Percentiles rank a stretch among this genome's conserved stretches.
These are phyloP conservation scores for Epizoanthus ramosus DNA, from an alignment of 92 coral and sea anemone genomes.

Conservation along the genomic window DNA sequence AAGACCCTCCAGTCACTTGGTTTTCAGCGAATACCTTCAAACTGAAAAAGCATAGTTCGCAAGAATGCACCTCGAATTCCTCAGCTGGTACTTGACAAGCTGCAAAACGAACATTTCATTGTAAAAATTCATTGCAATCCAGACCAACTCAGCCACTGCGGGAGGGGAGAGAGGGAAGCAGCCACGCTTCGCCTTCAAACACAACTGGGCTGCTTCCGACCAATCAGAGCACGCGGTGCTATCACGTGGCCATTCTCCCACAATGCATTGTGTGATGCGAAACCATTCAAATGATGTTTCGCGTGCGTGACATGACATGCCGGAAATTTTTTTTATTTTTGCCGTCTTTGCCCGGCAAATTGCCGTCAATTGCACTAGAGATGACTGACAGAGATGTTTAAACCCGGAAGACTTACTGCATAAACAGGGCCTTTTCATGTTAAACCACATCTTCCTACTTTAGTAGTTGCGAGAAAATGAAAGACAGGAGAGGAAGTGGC, in stretches of 20 bases:
- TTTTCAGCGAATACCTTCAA: conserved; percentile 43
- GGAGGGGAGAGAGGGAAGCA: conserved; percentile 86
- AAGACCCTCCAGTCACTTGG: conserved; percentile 44
- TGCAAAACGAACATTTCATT: conserved; percentile 64
- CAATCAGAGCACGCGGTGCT: conserved; percentile 39
- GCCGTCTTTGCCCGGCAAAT: too few relatives aligned
- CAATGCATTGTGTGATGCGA: conserved; percentile 25
- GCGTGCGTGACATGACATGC: conserved; percentile 7
- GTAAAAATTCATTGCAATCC: conserved; percentile 85
- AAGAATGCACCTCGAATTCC: conserved; percentile 48
- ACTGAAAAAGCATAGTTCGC: conserved; percentile 50
- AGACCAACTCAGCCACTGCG: conserved; percentile 63
- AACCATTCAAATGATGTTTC: neutral
- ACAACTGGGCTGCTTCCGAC: conserved; percentile 15
- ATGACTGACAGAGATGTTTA: too few relatives aligned
- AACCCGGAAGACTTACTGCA: too few relatives aligned
- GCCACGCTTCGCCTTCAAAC: conserved; percentile 62
- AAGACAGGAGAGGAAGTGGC: too few relatives aligned
- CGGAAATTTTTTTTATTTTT: too few relatives aligned
- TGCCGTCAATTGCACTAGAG: too few relatives aligned
- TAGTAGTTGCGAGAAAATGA: too few relatives aligned
- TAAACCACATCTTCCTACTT: too few relatives aligned
- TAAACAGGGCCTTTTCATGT: too few relatives aligned
- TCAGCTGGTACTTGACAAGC: conserved; percentile 49
- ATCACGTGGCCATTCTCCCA: conserved; percentile 59